Evolutionary conservation across 1,140 invertebrate species (phyloP), one percentile per base, ranked within the genome.

Genomic region (Hestina assimilis): DNA sequence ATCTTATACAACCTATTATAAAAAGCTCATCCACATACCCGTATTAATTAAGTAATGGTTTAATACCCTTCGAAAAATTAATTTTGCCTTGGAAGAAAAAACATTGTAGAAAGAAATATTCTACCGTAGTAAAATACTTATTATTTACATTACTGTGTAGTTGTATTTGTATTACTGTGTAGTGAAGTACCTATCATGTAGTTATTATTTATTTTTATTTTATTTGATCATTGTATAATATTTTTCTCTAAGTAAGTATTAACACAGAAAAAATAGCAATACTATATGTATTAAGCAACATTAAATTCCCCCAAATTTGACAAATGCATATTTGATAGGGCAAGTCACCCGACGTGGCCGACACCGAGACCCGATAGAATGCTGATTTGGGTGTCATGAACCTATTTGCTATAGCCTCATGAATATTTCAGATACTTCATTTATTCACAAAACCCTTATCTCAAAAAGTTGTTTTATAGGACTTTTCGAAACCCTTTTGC

Each of bases 311-410:
- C 15, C 9, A 20, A 38, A 38, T 38, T 17, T 14, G 4, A 7
- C 9, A 38, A 6, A 0, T 46, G 5, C 17, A 46, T 29, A 19
- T 21, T 47, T 29, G n/a, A 19, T 35, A 3, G 12, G 11, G 19
- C 19, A 33, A 17, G 45, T 33, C 45, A 17, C 14, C 5, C n/a
- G 40, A 14, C 11, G 4, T 17, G 35, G 9, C 19, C 21, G 20
- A 31, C 19, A 47, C 3, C 11, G 12, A 31, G 28, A 14, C 6
- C 17, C 33, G 6, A 38, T 17, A 9, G 15, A 38, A 19, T 21
- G 20, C 33, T 48, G 45, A 48, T 48, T 48, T 35, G 45, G 29
- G 20, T 31, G 29, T 17, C 45, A 23, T 48, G 19, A 21, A 12
- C 19, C 45, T 7, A 11, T 33, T 48, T n/a, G 31, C 11, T 11